phyloP scores from a whole-genome alignment of 2,888 invertebrate genomes.

The Deladenus siricidicola region DNA sequence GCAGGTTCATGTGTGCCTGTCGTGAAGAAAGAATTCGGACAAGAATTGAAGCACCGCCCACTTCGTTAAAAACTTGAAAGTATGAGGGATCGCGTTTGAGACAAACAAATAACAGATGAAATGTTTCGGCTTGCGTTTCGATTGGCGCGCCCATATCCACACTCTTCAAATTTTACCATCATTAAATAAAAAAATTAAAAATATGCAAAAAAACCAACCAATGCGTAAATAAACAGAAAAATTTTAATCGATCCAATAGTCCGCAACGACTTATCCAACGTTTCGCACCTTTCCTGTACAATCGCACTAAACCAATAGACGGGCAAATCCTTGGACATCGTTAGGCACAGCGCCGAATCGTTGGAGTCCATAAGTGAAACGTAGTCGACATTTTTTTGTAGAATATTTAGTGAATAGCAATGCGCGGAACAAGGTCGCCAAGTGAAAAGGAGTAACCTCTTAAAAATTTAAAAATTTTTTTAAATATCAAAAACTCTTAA shows the following conservation, averaged over 20 bases:
- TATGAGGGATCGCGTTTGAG: constrained; percentile 23
- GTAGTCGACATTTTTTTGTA: constrained; percentile 27
- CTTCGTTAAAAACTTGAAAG: constrained; percentile 19
- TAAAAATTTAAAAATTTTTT: not conserved
- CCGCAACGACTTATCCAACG: constrained; percentile 19
- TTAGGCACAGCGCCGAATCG: constrained; percentile 20
- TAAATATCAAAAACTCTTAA: no score
- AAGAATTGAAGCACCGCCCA: constrained; percentile 10
- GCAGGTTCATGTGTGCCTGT: constrained; percentile 20
- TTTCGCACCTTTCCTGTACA: not conserved
- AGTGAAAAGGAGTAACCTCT: constrained; percentile 23
- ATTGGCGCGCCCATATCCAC: constrained; percentile 18
- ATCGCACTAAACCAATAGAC: constrained; percentile 23
- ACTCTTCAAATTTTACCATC: constrained; percentile 17
- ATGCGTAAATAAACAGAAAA: constrained; percentile 28
- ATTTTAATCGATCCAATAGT: constrained; percentile 27
- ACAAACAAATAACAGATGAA: constrained; percentile 15
- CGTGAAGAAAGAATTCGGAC: constrained; percentile 18
- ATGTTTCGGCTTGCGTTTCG: constrained; percentile 16
- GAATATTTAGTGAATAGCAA: constrained; percentile 23
- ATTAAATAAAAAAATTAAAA: constrained; percentile 3
- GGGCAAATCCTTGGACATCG: constrained; percentile 24
- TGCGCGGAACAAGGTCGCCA: constrained; percentile 24
- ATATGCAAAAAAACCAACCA: constrained; percentile 15
- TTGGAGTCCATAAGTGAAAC: constrained; percentile 11